Conservation (phyloP, 1,140 invertebrate genomes). For the Dreissena polymorpha region DNA sequence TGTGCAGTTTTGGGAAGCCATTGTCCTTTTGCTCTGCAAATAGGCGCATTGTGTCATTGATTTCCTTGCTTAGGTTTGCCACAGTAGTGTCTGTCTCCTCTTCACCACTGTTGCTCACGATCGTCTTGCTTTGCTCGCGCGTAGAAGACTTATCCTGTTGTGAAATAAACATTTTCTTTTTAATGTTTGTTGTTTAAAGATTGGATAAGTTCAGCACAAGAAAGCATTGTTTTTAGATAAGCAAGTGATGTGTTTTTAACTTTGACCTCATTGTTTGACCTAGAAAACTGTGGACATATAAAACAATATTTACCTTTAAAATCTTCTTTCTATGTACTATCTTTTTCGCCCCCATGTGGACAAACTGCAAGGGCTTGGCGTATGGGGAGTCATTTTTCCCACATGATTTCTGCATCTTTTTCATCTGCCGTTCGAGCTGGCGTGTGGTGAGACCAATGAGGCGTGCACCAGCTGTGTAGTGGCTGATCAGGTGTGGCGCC, state of each 20-base stretch:
- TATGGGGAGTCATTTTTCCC: slow-evolving; percentile 63
- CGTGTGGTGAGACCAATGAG: slow-evolving; percentile 65
- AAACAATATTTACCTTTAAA: too few relatives aligned
- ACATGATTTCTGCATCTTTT: slow-evolving; percentile 59
- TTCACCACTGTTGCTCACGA: too few relatives aligned
- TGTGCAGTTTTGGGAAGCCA: not conserved
- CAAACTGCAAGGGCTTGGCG: slow-evolving; percentile 68
- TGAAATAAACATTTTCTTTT: too few relatives aligned
- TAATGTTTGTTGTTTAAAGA: too few relatives aligned
- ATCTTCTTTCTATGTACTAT: slow-evolving; percentile 29
- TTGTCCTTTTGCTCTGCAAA: slow-evolving; percentile 36
- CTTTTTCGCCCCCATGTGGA: slow-evolving; percentile 14
- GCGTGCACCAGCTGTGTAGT: slow-evolving; percentile 66
- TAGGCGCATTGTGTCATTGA: slow-evolving; percentile 34
- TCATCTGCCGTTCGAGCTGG: slow-evolving; percentile 61
- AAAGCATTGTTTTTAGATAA: too few relatives aligned
- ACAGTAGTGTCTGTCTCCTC: not conserved
- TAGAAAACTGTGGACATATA: too few relatives aligned
- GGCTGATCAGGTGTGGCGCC: slow-evolving; percentile 66
- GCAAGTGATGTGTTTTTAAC: too few relatives aligned
- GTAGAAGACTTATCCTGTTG: too few relatives aligned
- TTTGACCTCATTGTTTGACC: too few relatives aligned
- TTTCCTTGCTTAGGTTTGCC: slow-evolving; percentile 17
- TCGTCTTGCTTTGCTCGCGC: too few relatives aligned
- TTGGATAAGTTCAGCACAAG: too few relatives aligned